Percentiles rank a stretch among this genome's conserved stretches.
phyloP scores from a whole-genome alignment of 2,113 vertebrate genomes.

The Spea multiplicata region DNA sequence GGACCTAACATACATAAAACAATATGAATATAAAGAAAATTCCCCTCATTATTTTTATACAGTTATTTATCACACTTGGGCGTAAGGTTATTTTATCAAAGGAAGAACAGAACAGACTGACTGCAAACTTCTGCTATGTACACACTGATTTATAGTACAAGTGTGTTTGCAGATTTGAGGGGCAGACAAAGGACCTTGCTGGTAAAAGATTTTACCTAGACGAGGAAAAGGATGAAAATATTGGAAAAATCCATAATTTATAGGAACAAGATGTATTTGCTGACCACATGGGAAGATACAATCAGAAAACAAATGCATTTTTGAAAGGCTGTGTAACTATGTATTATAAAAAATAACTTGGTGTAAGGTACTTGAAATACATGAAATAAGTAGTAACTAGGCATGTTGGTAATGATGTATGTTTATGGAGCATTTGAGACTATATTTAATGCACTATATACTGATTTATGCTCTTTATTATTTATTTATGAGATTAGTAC shows the following conservation, averaged over 20 bases:
- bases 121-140: neutral
- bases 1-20: neutral
- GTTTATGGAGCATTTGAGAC: no score
- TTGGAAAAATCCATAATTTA: constrained; percentile 35
- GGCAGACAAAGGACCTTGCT: constrained; percentile 32
- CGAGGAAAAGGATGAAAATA: constrained; percentile 29
- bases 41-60: neutral
- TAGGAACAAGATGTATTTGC: constrained; percentile 35
- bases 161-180: constrained; percentile 34
- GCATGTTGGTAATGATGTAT: constrained; percentile 21
- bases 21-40: neutral
- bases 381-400: constrained; percentile 42
- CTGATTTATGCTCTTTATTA: no score
- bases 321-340: constrained; percentile 38
- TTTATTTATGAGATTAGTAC: no score
- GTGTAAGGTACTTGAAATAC: constrained; percentile 48
- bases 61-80: neutral
- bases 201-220: constrained; percentile 28
- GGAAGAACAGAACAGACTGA: neutral
- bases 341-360: constrained; percentile 50
- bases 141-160: constrained; percentile 23
- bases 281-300: constrained; percentile 29
- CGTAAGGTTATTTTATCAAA: constrained; percentile 29
- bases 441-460: no score
- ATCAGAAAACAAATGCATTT: constrained; percentile 41